Percentiles rank a stretch among this genome's conserved stretches.
These are phyloP conservation scores for Champsocephalus gunnari DNA, from an alignment of 2,797 vertebrate species.

Conservation along the genomic window DNA sequence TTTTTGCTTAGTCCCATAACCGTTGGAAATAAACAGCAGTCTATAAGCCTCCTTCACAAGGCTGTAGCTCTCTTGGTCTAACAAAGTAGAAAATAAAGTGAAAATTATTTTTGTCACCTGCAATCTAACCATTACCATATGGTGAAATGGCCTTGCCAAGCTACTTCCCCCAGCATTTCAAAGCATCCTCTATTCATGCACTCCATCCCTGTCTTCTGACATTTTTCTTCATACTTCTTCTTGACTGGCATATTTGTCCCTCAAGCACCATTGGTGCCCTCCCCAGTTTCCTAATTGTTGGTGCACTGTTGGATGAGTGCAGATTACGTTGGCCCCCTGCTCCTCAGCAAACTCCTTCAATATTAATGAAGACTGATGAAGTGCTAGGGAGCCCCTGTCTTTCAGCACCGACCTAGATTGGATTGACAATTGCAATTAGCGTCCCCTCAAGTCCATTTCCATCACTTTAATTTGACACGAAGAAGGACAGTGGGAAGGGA, in stretches of 20 bases:
- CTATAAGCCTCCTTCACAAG: background rate
- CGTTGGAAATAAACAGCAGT: constrained; percentile 4
- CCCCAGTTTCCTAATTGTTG: constrained; percentile 75
- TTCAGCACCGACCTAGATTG: constrained; percentile 82
- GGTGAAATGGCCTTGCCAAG: background rate
- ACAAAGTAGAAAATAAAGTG: background rate
- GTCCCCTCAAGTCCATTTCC: constrained; percentile 87
- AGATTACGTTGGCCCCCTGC: constrained; percentile 75
- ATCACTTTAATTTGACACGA: constrained; percentile 88
- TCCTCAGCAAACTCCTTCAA: constrained; percentile 81
- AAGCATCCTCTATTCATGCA: constrained; percentile 40
- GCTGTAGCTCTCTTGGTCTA: constrained; percentile 17
- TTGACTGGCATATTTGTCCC: constrained; percentile 80
- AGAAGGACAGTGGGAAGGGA: constrained; percentile 77
- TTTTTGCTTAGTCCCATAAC: background rate
- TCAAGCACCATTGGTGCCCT: constrained; percentile 62
- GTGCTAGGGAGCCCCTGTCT: constrained; percentile 84
- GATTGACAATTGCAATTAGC: constrained; percentile 90
- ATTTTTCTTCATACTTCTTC: constrained; percentile 70
- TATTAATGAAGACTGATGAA: constrained; percentile 91
- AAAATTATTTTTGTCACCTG: background rate
- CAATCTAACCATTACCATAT: background rate
- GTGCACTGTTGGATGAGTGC: constrained; percentile 75
- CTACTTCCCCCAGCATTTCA: constrained; percentile 30
- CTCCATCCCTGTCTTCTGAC: constrained; percentile 45